Evolutionary conservation across 2,888 invertebrate species (phyloP).

Genomic region (Noctua janthina): DNA sequence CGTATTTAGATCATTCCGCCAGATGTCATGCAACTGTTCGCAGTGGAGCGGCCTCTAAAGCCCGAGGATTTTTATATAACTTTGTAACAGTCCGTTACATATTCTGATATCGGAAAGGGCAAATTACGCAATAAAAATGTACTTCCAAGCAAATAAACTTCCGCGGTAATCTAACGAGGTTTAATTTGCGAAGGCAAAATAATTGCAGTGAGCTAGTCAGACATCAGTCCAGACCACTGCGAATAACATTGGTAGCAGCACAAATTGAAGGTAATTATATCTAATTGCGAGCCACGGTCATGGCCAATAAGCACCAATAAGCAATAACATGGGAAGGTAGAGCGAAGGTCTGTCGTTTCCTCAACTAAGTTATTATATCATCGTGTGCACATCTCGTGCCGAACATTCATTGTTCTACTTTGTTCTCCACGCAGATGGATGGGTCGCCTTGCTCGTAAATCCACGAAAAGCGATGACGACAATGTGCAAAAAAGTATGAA

Average conservation of each 20-base stretch:
- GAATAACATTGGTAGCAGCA: conserved; percentile 85
- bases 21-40: conserved; percentile 74
- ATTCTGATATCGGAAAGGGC: conserved; percentile 33
- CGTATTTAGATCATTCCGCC: conserved; percentile 76
- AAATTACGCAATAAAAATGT: conserved; percentile 54
- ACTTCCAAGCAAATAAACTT: conserved; percentile 71
- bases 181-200: conserved; percentile 83
- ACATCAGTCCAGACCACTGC: conserved; percentile 81
- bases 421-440: conserved; percentile 42
- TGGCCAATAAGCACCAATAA: conserved; percentile 90
- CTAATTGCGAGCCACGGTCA: conserved; percentile 89
- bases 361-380: conserved; percentile 65
- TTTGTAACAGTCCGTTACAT: conserved; percentile 28
- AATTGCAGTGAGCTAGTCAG: conserved; percentile 81
- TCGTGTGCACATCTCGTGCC: conserved; percentile 44
- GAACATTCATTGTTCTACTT: conserved; percentile 31
- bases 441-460: conserved; percentile 49
- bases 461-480: conserved; percentile 60
- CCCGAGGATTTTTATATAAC: conserved; percentile 15
- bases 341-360: conserved; percentile 77
- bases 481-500: conserved; percentile 58
- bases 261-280: conserved; percentile 89
- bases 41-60: conserved; percentile 29
- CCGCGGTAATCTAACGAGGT: conserved; percentile 76
- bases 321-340: conserved; percentile 86